Evolutionary conservation across 1,140 invertebrate genomes (phyloP), one percentile per base, ranked within the genome.

Genomic region (Berghia stephanieae): DNA sequence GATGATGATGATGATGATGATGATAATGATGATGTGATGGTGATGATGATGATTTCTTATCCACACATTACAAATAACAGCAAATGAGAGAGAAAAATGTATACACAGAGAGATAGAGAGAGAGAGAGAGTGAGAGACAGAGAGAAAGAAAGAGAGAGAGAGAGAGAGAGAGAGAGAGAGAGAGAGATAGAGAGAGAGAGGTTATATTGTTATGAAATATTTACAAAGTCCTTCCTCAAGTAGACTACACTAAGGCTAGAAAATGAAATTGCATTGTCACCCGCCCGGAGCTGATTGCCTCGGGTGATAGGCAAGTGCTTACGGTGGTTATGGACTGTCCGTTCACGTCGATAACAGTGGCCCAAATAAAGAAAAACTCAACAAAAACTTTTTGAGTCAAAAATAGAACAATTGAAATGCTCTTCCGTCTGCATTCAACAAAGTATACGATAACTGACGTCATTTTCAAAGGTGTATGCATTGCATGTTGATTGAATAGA

Each of bases 11-110:
- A 52, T 38, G 78, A 80, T 34, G 74, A 76, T 55, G 44, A 52
- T 18, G 81, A 83, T 55, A 69, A 78, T 3, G 78, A 78, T 38
- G 73, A 73, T 13, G 82, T 82, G 67, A 82, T 83, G 6, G 78
- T 78, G 40, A 67, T 79, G 27, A 78, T 83, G 3, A 70, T 83
- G 0, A 78, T 81, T 40, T 52, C 52, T 21, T 40, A 66, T 10
- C 67, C 38, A 13, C 69, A 67, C 63, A 49, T 60, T 38, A 34
- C 44, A 2, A 31, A 40, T 8, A 66, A 71, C 52, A 57, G 27
- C 6, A 57, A 55, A 10, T 57, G 55, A 6, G 24, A 43, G 67
- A 43, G 67, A 42, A 4, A 69, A 8, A 69, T 6, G 44, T 8
- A 71, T 21, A 71, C 5, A 71, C n/a, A 71, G 2, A 71, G 18